phyloP scores from a whole-genome alignment of 2,113 vertebrate species.

The Accipiter virgatus region DNA sequence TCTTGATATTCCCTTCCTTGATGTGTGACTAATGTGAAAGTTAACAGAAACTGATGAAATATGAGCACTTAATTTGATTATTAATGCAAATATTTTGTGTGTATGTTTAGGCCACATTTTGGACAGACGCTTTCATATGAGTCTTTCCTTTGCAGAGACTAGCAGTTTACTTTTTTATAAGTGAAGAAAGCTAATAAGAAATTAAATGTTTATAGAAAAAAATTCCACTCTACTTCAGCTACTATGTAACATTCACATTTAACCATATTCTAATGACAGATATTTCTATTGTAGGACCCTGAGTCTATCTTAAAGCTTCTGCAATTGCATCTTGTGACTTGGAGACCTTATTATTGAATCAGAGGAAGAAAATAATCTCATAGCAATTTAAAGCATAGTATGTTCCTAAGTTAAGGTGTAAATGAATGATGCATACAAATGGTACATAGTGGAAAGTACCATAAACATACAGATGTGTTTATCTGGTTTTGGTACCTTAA shows the following conservation, averaged over 20 bases:
- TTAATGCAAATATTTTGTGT: not conserved
- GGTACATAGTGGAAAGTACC: not conserved
- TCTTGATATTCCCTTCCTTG: not conserved
- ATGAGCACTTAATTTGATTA: not conserved
- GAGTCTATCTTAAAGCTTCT: not conserved
- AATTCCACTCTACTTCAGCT: not conserved
- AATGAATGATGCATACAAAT: not conserved
- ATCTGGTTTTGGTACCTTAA: not conserved
- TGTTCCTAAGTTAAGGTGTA: not conserved
- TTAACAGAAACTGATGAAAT: not conserved
- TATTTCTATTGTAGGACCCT: not conserved
- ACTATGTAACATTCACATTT: not conserved
- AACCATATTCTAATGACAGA: not conserved
- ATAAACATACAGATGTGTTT: not conserved
- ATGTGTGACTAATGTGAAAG: not conserved
- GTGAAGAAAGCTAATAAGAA: not conserved
- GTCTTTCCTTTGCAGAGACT: not conserved
- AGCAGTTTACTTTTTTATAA: not conserved
- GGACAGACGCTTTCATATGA: not conserved
- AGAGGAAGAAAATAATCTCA: not conserved
- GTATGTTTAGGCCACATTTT: not conserved
- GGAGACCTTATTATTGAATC: not conserved
- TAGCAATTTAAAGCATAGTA: not conserved
- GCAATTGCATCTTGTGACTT: not conserved
- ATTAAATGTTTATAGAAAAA: not conserved